Evolutionary conservation across 2,888 invertebrate genomes (phyloP), one percentile per base, ranked within the genome.

Genomic region (Brachylomia viminalis): DNA sequence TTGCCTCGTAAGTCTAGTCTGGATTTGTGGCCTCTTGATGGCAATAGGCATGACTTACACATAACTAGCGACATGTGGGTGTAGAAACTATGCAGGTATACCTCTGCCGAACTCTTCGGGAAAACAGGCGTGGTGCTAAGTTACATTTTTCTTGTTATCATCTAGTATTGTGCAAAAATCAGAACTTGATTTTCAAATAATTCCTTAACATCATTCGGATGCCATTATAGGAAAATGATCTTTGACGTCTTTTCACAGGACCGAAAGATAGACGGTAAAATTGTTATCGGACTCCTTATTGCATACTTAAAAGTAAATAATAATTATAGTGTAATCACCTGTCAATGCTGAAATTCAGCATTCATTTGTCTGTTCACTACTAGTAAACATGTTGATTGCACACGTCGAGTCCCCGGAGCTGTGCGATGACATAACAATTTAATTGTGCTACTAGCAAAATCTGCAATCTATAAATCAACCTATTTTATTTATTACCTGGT

Each of bases 311-410:
- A n/a, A n/a, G n/a, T n/a, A n/a, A n/a, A n/a, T n/a, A n/a, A n/a
- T 30, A n/a, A 33, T 49, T 54, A 20, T 30, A 42, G 56, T 38
- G 20, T 38, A 20, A 38, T 45, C 4, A 52, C 30, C 30, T 11
- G 6, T 45, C 8, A 2, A n/a, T 67, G 33, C 45, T 38, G 64
- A 73, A 82, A 52, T 71, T 72, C 38, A 47, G 38, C 47, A 72
- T 45, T 58, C 2, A 65, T 78, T 67, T 42, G 65, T 54, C 30
- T 23, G 15, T 42, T n/a, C 45, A 58, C 13, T 72, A 69, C 2
- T 42, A 64, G 75, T 75, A 86, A 86, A 75, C 78, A 86, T 58
- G 80, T 80, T 86, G 80, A 86, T 80, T 78, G 62, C 59, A 42
- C 38, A 45, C 68, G 62, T 38, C 65, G 23, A 64, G n/a, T 65